These are phyloP conservation scores for Eretmocerus hayati DNA, from an alignment of 2,888 invertebrate species.

Conservation along the genomic window DNA sequence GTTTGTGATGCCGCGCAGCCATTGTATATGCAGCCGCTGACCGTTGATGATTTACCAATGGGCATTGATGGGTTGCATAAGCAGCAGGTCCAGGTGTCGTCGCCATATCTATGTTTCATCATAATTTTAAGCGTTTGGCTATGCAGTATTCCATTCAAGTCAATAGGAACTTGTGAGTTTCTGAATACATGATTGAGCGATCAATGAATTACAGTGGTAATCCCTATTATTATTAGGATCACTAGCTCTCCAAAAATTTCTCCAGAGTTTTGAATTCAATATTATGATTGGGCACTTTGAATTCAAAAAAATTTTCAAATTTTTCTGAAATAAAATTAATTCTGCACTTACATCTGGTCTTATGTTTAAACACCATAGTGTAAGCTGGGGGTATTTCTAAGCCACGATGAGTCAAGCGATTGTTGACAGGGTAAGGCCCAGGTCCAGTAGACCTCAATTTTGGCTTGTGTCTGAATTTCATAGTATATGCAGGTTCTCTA, in stretches of 20 bases:
- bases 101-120: too few relatives aligned
- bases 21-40: slow-evolving; percentile 57
- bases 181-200: too few relatives aligned
- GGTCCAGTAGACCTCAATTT: slow-evolving; percentile 38
- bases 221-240: too few relatives aligned
- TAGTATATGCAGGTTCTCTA: slow-evolving; percentile 59
- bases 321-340: too few relatives aligned
- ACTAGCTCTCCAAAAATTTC: too few relatives aligned
- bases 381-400: slow-evolving; percentile 51
- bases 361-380: slow-evolving; percentile 46
- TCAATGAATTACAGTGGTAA: too few relatives aligned
- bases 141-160: background rate
- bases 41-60: slow-evolving; percentile 48
- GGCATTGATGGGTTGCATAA: slow-evolving; percentile 56
- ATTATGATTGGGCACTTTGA: too few relatives aligned
- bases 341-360: slow-evolving; percentile 2
- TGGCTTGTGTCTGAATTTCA: slow-evolving; percentile 46
- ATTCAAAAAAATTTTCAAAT: too few relatives aligned
- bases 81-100: slow-evolving; percentile 59
- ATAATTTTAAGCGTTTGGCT: background rate
- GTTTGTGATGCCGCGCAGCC: slow-evolving; percentile 45
- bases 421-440: slow-evolving; percentile 49
- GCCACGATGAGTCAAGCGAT: slow-evolving; percentile 49
- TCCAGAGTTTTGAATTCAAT: too few relatives aligned
- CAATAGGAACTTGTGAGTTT: too few relatives aligned